phyloP scores from a whole-genome alignment of 2,113 vertebrate genomes.

The Galeopterus variegatus region DNA sequence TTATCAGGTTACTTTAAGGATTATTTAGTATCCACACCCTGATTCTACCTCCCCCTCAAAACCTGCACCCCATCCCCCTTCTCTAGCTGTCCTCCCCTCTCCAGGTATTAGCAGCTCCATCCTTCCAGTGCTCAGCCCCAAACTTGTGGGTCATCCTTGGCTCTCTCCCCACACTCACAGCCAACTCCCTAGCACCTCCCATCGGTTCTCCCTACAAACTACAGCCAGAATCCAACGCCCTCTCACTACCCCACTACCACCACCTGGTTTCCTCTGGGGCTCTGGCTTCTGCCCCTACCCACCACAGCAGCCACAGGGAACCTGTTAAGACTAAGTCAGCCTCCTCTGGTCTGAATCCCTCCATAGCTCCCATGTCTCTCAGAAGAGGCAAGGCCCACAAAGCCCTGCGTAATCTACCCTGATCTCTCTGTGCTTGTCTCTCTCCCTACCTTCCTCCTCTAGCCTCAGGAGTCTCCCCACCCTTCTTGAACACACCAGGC shows the following conservation, averaged over 20 bases:
- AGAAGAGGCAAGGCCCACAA: neutral
- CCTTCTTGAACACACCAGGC: neutral
- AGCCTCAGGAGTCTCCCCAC: neutral
- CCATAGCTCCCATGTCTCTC: neutral
- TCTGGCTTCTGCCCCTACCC: neutral
- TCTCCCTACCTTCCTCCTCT: neutral
- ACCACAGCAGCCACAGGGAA: neutral
- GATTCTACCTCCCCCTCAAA: neutral
- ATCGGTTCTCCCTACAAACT: neutral
- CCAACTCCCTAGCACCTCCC: neutral
- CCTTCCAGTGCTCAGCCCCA: neutral
- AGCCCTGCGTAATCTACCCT: neutral
- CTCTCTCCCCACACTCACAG: neutral
- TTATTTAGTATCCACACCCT: neutral
- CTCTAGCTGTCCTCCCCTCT: neutral
- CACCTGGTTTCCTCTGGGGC: neutral
- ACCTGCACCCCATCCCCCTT: no score
- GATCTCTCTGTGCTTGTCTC: no score
- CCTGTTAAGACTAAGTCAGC: neutral
- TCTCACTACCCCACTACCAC: neutral
- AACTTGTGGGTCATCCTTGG: neutral
- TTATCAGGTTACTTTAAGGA: neutral
- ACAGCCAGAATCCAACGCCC: neutral
- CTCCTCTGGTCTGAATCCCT: neutral
- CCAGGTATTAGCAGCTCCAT: neutral